A percentile compares a stretch with the other conserved stretches of the same genome.
These are phyloP conservation scores for Lissocephala sabroskyi DNA, from an alignment of 2,888 invertebrate species.

Conservation along the genomic window DNA sequence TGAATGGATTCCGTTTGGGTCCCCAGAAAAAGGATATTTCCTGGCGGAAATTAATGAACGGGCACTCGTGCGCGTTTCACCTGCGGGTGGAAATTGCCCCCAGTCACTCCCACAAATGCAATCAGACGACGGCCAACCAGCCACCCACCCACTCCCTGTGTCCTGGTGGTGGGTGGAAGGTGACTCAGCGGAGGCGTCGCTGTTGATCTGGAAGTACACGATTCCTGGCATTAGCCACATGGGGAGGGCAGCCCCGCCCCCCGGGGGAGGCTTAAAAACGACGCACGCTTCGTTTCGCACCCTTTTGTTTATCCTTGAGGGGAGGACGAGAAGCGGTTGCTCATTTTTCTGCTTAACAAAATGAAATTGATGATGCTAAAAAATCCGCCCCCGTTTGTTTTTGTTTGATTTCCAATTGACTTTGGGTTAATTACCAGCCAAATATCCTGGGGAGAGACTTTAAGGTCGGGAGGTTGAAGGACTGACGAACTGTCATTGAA, in stretches of 20 bases:
- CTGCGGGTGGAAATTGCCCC: conserved; percentile 21
- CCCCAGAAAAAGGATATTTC: neutral
- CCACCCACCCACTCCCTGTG: no score
- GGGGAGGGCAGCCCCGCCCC: conserved; percentile 25
- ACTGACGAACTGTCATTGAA: conserved; percentile 48
- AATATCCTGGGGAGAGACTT: no score
- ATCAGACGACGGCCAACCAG: no score
- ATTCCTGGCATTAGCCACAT: conserved; percentile 60
- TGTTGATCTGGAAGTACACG: conserved; percentile 55
- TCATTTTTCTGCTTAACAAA: conserved; percentile 47
- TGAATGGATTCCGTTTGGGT: conserved; percentile 47
- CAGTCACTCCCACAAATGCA: conserved; percentile 26
- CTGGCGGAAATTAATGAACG: neutral
- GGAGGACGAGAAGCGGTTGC: conserved; percentile 6
- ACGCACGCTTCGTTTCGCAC: conserved; percentile 53
- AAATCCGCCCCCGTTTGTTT: conserved; percentile 16
- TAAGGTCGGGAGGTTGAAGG: no score
- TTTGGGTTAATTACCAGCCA: conserved; percentile 45
- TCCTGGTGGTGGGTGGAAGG: conserved; percentile 1
- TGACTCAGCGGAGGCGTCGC: conserved; percentile 48
- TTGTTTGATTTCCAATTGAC: conserved; percentile 50
- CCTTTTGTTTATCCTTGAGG: conserved; percentile 29
- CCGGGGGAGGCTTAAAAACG: conserved; percentile 17
- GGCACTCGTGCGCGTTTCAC: neutral
- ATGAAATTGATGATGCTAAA: conserved; percentile 55